Base-by-base conservation (phyloP, 2,888 invertebrate species). In the Meandrusa payeni region DNA sequence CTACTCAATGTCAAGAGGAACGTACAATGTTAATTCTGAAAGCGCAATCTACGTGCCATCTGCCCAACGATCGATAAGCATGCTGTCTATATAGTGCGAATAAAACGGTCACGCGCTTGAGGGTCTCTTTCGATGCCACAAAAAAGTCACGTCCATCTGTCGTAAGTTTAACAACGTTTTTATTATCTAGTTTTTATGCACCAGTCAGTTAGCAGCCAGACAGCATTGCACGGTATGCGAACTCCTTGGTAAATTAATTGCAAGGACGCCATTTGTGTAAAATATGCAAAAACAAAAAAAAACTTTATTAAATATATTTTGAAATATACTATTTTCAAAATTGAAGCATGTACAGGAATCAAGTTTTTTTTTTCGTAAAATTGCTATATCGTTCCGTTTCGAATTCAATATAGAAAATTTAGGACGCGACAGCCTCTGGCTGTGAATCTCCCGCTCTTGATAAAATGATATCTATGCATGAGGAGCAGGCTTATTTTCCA, bases 401-500 rank as follows among this genome's bases (percentile, higher is more conserved):
- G 62, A 75, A 80, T 81, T 75, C 66, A 74, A 78, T 78, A 71
- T 65, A 64, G 5, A 47, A 61, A 58, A 67, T 67, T 59, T 55
- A 56, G 64, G 59, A 68, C 55, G 55, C 54, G 56, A 61, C 57
- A 52, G 76, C 81, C 76, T 57, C 64, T 53, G 70, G 79, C 75
- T 60, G 52, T 53, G 57, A 71, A 70, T 76, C 64, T 57, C 59
- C 48, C 59, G 47, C 50, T 54, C 9, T 53, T 55, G 56, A 50
- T 49, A 61, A 63, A 48, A 46, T 38, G 41, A 49, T 40, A 46
- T 24, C 54, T 44, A 61, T 63, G 61, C 70, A 57, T 59, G 59
- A 59, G 67, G 67, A 60, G 67, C 53, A 59, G 54, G 75, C 76
- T 78, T 76, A 82, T 82, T 81, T 85, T 80, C 68, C 67, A 72